Evolutionary conservation across 2,797 vertebrate genomes (phyloP).

Genomic region (Poeciliopsis infans): DNA sequence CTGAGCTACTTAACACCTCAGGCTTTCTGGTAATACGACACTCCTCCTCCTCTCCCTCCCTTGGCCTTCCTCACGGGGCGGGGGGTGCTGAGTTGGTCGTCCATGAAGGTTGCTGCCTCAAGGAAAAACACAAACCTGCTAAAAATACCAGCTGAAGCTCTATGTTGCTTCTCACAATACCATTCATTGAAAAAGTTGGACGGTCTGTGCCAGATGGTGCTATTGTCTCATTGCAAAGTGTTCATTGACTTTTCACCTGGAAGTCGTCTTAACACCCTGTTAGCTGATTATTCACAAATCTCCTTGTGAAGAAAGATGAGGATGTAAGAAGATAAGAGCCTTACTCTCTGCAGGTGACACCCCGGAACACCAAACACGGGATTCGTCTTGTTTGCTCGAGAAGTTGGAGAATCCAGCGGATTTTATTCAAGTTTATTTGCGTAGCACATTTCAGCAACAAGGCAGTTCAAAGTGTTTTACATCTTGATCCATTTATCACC

Average conservation of each 20-base stretch:
- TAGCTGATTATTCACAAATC: constrained; percentile 50
- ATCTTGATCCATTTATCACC: neutral
- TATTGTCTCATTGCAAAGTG: neutral
- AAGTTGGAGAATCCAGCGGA: neutral
- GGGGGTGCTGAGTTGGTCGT: constrained; percentile 54
- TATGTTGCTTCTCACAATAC: neutral
- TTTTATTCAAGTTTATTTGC: neutral
- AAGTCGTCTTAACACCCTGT: neutral
- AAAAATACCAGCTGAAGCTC: constrained; percentile 20
- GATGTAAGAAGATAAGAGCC: constrained; percentile 35
- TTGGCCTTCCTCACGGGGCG: constrained; percentile 22
- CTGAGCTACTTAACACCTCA: constrained; percentile 53
- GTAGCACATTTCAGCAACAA: too few relatives aligned
- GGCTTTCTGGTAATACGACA: constrained; percentile 48
- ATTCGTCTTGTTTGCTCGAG: neutral
- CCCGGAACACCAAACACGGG: neutral
- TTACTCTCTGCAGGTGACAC: constrained; percentile 27
- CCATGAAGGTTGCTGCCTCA: constrained; percentile 40
- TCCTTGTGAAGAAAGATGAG: constrained; percentile 34
- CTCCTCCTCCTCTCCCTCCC: neutral
- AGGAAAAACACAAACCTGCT: constrained; percentile 45
- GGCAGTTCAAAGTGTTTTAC: neutral
- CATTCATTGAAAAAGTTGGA: neutral
- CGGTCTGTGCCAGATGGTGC: neutral
- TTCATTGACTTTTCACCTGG: neutral